These are phyloP conservation scores for Lomographa bimaculata DNA, from an alignment of 2,888 invertebrate species.

Conservation along the genomic window DNA sequence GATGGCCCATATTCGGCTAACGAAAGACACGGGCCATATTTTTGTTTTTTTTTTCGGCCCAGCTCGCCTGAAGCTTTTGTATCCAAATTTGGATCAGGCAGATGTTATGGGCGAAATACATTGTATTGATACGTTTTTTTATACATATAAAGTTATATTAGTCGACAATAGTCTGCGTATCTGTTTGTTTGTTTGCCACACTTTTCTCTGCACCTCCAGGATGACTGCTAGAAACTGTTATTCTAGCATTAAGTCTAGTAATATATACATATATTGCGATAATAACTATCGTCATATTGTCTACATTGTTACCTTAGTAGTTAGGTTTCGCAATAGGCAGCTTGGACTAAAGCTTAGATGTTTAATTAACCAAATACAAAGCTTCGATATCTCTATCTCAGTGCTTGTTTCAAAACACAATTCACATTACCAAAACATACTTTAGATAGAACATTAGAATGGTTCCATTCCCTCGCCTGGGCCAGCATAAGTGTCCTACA, in stretches of 20 bases:
- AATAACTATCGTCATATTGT: no score
- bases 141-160: no score
- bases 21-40: conserved; percentile 32
- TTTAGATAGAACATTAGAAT: conserved; percentile 40
- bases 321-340: no score
- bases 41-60: conserved; percentile 34
- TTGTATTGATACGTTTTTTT: conserved; percentile 14
- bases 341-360: no score
- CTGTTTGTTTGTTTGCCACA: no score
- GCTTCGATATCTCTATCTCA: conserved; percentile 22
- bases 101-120: conserved; percentile 38
- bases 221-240: no score
- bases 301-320: no score
- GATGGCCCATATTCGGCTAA: conserved; percentile 30
- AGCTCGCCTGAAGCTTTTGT: conserved; percentile 37
- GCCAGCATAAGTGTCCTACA: conserved; percentile 40
- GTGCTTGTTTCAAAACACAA: conserved; percentile 35
- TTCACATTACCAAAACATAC: conserved; percentile 46
- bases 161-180: background rate
- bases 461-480: conserved; percentile 46
- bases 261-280: no score
- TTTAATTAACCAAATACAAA: conserved; percentile 6
- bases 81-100: conserved; percentile 41
- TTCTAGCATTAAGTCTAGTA: no score
- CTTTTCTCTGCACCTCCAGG: no score